A percentile compares a stretch with the other conserved stretches of the same genome.
phyloP scores from a whole-genome alignment of 2,113 vertebrate species.

The Onychostruthus taczanowskii region DNA sequence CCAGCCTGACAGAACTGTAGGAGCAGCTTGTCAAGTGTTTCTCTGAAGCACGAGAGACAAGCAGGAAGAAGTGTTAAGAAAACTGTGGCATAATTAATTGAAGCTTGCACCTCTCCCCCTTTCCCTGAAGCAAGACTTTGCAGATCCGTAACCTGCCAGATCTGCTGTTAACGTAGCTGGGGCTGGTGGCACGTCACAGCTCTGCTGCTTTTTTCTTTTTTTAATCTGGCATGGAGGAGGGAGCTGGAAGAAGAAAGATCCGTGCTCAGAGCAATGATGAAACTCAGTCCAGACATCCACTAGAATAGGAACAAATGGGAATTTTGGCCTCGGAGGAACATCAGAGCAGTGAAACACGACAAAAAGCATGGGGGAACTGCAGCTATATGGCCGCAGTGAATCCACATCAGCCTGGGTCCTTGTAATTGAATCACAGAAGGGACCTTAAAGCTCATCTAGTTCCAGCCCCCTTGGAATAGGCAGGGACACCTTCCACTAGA shows the following conservation, averaged over 20 bases:
- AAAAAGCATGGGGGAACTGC: neutral
- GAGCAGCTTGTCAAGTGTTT: slow-evolving; percentile 12
- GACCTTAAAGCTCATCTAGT: neutral
- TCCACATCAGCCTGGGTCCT: neutral
- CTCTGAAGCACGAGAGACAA: neutral
- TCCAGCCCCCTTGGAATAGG: neutral
- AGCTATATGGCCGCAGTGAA: rapidly evolving
- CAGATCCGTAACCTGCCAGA: slow-evolving; percentile 23
- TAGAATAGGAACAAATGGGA: neutral
- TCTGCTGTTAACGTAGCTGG: neutral
- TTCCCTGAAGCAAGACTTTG: neutral
- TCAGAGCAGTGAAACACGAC: neutral
- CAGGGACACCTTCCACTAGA: neutral
- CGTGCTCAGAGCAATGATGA: neutral
- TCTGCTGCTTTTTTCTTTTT: neutral
- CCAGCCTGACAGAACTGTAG: neutral
- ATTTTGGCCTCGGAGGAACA: neutral
- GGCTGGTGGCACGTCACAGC: neutral
- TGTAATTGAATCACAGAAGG: neutral
- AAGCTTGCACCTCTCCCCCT: neutral
- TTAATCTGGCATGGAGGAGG: neutral
- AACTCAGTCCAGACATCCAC: neutral
- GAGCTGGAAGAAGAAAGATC: neutral
- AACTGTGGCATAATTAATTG: slow-evolving; percentile 52
- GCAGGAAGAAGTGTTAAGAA: slow-evolving; percentile 49